Evolutionary conservation across 1,140 invertebrate species (phyloP).

Genomic region (Drosophila saltans): DNA sequence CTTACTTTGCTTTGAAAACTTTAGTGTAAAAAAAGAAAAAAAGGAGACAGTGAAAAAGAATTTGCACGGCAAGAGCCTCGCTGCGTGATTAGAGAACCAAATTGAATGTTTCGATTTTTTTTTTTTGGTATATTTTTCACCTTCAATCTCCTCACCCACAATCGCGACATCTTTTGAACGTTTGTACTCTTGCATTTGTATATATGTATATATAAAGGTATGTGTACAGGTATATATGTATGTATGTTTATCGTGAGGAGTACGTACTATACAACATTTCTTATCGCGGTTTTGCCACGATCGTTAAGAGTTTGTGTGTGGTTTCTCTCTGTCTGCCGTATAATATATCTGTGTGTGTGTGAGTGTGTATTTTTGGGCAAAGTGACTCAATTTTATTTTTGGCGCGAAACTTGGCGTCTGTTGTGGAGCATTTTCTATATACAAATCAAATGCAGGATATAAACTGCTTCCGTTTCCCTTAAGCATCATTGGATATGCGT

Average conservation of each 20-base stretch:
- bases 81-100: slow-evolving; percentile 79
- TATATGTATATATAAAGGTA: not conserved
- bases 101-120: slow-evolving; percentile 63
- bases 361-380: slow-evolving; percentile 36
- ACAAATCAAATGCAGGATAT: not conserved
- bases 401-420: slow-evolving; percentile 77
- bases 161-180: slow-evolving; percentile 29
- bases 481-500: too few relatives aligned
- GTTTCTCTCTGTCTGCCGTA: slow-evolving; percentile 21
- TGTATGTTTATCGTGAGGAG: slow-evolving; percentile 3
- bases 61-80: slow-evolving; percentile 60
- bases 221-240: not conserved
- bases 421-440: slow-evolving; percentile 44
- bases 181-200: slow-evolving; percentile 10
- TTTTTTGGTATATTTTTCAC: slow-evolving; percentile 47
- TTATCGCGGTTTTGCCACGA: slow-evolving; percentile 74
- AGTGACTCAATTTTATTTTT: slow-evolving; percentile 69
- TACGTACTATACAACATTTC: slow-evolving; percentile 53
- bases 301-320: slow-evolving; percentile 46
- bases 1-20: too few relatives aligned
- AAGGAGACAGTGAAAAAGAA: slow-evolving; percentile 24
- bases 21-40: too few relatives aligned
- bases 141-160: slow-evolving; percentile 46
- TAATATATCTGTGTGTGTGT: slow-evolving; percentile 15
- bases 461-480: slow-evolving; percentile 52